A percentile compares a stretch with the other conserved stretches of the same genome.
Evolutionary conservation across 2,113 vertebrate genomes (phyloP).

Genomic region (Macrotis lagotis): DNA sequence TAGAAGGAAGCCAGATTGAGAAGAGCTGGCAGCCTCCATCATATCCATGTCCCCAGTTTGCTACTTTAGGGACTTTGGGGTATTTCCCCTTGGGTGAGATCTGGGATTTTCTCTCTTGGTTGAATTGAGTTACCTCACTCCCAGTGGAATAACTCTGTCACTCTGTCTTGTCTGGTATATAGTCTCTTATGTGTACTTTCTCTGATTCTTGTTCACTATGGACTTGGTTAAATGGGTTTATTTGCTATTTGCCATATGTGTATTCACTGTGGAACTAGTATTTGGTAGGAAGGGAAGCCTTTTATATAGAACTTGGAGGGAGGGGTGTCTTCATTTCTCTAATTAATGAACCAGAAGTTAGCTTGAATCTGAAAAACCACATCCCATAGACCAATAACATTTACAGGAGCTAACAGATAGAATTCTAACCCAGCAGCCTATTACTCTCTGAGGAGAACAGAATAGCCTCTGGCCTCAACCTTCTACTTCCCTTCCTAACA

Average conservation of each 20-base stretch:
- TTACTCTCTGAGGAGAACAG: neutral
- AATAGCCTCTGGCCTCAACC: neutral
- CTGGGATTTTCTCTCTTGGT: neutral
- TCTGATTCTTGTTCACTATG: neutral
- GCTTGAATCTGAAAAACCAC: neutral
- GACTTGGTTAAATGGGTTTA: neutral
- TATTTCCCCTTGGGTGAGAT: neutral
- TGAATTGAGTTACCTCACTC: neutral
- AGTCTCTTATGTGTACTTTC: neutral
- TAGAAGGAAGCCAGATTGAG: neutral
- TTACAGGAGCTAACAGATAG: neutral
- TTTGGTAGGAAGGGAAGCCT: neutral
- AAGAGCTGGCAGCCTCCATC: neutral
- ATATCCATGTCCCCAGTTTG: neutral
- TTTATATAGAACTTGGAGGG: neutral
- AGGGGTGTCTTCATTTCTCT: neutral
- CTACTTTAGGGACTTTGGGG: neutral
- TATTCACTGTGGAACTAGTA: neutral
- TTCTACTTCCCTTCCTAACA: neutral
- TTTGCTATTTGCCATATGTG: neutral
- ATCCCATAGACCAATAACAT: neutral
- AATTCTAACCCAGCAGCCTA: neutral
- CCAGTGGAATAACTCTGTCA: neutral
- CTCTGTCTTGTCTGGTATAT: neutral
- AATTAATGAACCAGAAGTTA: neutral